Evolutionary conservation across 2,113 vertebrate genomes (phyloP).

Genomic region (Typhlomys cinereus): DNA sequence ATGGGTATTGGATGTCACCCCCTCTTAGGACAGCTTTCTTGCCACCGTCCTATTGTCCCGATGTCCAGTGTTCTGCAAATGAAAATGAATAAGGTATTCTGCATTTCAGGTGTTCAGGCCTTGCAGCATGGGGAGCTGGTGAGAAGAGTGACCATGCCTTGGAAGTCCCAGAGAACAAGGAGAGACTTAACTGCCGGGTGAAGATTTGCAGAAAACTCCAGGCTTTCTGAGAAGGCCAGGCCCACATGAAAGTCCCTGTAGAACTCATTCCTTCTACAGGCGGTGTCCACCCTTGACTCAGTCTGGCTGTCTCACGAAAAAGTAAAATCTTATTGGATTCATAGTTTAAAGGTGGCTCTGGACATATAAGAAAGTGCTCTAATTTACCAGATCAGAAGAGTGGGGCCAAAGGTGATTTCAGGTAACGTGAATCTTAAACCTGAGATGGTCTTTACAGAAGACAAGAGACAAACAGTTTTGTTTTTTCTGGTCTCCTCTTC

Average conservation of each 20-base stretch:
- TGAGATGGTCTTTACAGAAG: neutral
- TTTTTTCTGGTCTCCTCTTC: neutral
- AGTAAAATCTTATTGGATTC: neutral
- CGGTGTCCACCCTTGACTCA: neutral
- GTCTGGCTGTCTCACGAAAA: too few relatives aligned
- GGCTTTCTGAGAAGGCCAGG: neutral
- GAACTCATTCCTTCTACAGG: neutral
- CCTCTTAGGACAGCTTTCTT: too few relatives aligned
- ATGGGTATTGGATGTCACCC: too few relatives aligned
- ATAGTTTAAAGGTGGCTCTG: neutral
- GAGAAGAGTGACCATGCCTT: neutral
- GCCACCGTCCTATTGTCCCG: neutral
- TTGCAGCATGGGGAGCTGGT: neutral
- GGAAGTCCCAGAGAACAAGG: neutral
- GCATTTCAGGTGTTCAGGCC: neutral
- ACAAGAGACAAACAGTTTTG: neutral
- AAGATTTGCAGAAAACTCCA: neutral
- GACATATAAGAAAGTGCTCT: neutral
- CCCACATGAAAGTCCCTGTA: rapidly evolving
- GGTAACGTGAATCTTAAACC: neutral
- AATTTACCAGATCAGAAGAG: neutral
- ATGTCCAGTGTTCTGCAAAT: neutral
- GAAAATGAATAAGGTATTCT: neutral
- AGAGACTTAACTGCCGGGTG: neutral
- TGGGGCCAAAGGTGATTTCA: neutral